Base-by-base conservation (phyloP, 2,888 invertebrate genomes). In the Agrochola litura region DNA sequence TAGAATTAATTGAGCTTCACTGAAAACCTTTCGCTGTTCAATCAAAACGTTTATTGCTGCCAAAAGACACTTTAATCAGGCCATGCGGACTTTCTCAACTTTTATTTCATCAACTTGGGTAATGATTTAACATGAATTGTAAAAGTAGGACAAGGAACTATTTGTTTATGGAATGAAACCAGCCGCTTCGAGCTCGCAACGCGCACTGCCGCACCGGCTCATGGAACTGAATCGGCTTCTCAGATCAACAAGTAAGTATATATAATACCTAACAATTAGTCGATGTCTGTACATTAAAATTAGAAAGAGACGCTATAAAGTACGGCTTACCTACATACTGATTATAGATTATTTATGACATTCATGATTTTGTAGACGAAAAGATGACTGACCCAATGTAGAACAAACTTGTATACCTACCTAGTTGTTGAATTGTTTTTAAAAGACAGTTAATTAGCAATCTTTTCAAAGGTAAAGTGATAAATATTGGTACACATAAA, bases 201-300 rank as follows among this genome's bases (percentile, higher is more conserved):
- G 92, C 90, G 88, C 63, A 94, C 94, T 94, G 93, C 92, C 80
- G 93, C 69, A 75, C 82, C 86, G 80, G 74, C 74, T 78, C 83
- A 67, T 77, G 76, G 82, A 82, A 84, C 86, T 83, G 78, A 86
- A 85, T 81, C 82, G 86, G 85, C 79, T 87, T 88, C 86, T 71
- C 66, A 77, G 87, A 86, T 89, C 88, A 91, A 89, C 90, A 88
- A 88, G 89, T 89, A 85, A 43, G 71, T 82, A 84, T 25, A 80
- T 83, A 86, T 69, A 69, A 58, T 46, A 76, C 56, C 68, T 49
- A 83, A 68, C 68, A 77, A 83, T 78, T 76, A 84, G 56, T 66
- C 30, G n/a, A 19, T 58, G 67, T 82, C 76, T 68, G 52, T 65
- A 65, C 37, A 80, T 67, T 56, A 70, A 25, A 87, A 80, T 65